Evolutionary conservation across 2,113 vertebrate genomes (phyloP).

Genomic region (Xenus cinereus): DNA sequence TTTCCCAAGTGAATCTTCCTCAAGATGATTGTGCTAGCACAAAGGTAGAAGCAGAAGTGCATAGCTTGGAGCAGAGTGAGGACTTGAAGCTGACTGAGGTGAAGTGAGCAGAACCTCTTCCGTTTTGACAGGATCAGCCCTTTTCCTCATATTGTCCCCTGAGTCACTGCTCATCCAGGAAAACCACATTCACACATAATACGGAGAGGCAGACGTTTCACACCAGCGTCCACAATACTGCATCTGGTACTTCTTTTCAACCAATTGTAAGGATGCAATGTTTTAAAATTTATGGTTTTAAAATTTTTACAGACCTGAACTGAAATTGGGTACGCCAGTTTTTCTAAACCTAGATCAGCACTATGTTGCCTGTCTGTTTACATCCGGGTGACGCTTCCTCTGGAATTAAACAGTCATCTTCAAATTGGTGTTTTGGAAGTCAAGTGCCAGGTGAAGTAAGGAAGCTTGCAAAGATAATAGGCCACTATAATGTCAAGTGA

Average conservation of each 20-base stretch:
- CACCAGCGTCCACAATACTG: neutral
- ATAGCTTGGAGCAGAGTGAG: neutral
- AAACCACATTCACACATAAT: neutral
- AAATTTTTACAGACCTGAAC: neutral
- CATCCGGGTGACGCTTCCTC: rapidly evolving
- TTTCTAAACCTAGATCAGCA: neutral
- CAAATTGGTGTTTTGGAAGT: neutral
- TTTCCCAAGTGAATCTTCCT: neutral
- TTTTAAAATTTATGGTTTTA: neutral
- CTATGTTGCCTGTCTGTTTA: neutral
- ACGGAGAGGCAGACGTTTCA: neutral
- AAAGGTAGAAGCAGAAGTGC: neutral
- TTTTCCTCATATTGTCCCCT: neutral
- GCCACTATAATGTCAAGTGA: neutral
- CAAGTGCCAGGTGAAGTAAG: neutral
- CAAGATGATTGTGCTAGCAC: neutral
- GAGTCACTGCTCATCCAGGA: neutral
- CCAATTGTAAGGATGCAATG: neutral
- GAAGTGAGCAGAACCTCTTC: neutral
- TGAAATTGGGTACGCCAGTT: neutral
- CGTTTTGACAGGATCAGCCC: neutral
- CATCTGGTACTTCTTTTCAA: neutral
- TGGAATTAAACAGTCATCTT: neutral
- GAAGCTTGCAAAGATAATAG: neutral
- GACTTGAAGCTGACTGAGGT: neutral